Evolutionary conservation across 2,113 vertebrate species (phyloP).

Genomic region (Egretta garzetta): DNA sequence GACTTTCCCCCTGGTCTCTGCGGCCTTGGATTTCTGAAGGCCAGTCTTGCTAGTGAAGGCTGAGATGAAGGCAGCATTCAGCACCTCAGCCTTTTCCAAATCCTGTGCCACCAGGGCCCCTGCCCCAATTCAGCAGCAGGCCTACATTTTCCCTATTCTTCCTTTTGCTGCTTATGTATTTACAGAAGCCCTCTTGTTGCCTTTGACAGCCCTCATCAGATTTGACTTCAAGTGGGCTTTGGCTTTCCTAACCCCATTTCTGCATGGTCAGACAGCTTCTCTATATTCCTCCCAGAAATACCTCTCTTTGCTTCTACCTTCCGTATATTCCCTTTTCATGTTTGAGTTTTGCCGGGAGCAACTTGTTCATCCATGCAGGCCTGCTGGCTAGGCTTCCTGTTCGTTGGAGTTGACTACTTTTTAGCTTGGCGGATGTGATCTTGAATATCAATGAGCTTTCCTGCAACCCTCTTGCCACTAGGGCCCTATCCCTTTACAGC

Average conservation of each 20-base stretch:
- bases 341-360: background rate
- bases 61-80: background rate
- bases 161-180: background rate
- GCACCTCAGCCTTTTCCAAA: background rate
- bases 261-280: background rate
- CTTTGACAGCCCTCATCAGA: background rate
- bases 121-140: background rate
- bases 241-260: background rate
- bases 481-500: background rate
- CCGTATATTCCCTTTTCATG: background rate
- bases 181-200: background rate
- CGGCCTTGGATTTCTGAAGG: background rate
- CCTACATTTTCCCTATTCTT: rapidly evolving
- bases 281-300: background rate
- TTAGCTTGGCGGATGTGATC: background rate
- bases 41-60: too few species aligned
- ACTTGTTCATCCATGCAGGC: background rate
- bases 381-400: background rate
- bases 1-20: background rate
- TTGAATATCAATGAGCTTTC: background rate
- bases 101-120: background rate
- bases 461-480: background rate
- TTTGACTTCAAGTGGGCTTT: background rate
- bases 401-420: background rate
- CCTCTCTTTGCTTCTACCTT: background rate